These are phyloP conservation scores for Mythimna impura DNA, from an alignment of 2,888 invertebrate genomes.

Conservation along the genomic window DNA sequence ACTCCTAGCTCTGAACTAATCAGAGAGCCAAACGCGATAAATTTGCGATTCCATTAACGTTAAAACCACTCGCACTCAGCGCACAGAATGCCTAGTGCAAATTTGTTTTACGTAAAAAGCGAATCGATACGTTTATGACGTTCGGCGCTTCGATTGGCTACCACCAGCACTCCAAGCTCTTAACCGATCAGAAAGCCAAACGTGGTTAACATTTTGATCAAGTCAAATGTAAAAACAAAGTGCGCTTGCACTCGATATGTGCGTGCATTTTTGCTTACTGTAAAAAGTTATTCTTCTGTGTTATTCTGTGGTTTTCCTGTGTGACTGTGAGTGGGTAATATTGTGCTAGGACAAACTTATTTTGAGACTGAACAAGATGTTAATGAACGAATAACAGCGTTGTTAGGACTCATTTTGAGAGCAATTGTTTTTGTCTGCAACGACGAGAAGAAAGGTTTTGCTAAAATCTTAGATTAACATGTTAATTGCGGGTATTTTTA, in stretches of 20 bases:
- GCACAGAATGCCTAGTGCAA: no score
- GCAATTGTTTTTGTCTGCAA: constrained; percentile 9
- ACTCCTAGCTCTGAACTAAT: no score
- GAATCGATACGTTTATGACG: no score
- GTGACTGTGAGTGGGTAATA: constrained; percentile 9
- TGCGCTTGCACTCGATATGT: neutral
- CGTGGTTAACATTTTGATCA: no score
- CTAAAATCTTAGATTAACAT: neutral
- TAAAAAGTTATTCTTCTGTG: neutral
- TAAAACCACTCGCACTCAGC: no score
- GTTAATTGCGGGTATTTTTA: neutral
- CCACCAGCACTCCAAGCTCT: no score
- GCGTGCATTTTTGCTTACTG: neutral
- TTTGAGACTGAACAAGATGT: constrained; percentile 16
- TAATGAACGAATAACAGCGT: constrained; percentile 32
- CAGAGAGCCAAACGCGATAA: no score
- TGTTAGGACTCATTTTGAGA: constrained; percentile 15
- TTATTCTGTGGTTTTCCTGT: neutral
- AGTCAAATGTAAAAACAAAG: no score
- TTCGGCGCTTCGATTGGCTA: no score
- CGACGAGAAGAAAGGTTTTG: neutral
- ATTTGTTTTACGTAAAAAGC: no score
- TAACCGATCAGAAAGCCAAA: no score
- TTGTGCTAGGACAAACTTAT: constrained; percentile 17
- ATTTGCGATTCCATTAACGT: no score